phyloP scores from a whole-genome alignment of 2,113 vertebrate species.

The Orycteropus afer region DNA sequence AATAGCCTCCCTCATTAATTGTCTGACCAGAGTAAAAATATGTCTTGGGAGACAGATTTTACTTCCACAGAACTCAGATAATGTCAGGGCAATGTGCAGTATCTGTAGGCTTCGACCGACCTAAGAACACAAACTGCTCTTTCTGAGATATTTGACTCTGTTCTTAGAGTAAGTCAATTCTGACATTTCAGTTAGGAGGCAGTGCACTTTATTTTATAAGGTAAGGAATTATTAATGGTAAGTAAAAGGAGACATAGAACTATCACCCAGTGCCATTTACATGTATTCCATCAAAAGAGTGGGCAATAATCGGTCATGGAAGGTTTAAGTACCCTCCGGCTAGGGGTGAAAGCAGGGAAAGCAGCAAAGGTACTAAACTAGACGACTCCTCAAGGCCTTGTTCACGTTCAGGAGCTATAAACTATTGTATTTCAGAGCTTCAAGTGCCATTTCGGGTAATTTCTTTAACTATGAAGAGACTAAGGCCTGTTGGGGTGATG shows the following conservation, averaged over 20 bases:
- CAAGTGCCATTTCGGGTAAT: conserved; percentile 38
- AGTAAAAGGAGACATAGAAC: conserved; percentile 38
- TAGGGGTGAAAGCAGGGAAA: background rate
- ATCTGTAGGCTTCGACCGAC: background rate
- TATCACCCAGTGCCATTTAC: conserved; percentile 30
- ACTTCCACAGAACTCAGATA: conserved; percentile 50
- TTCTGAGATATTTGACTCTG: conserved; percentile 42
- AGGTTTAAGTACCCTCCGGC: conserved; percentile 14
- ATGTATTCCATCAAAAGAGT: conserved; percentile 37
- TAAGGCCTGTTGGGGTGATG: background rate
- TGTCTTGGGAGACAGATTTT: conserved; percentile 68
- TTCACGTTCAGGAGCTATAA: conserved; percentile 56
- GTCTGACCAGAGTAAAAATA: conserved; percentile 71
- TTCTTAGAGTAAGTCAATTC: conserved; percentile 64
- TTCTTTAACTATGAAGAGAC: background rate
- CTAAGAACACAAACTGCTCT: conserved; percentile 65
- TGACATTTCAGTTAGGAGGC: conserved; percentile 69
- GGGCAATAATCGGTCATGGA: background rate
- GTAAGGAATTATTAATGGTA: conserved; percentile 42
- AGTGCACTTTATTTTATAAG: conserved; percentile 7
- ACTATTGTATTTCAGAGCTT: background rate
- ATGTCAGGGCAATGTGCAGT: background rate
- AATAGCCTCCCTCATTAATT: conserved; percentile 73
- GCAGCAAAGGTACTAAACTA: conserved; percentile 6
- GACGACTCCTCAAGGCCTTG: conserved; percentile 17